These are phyloP conservation scores for Oscheius sp. DNA, from an alignment of 2,888 invertebrate genomes.

Conservation along the genomic window DNA sequence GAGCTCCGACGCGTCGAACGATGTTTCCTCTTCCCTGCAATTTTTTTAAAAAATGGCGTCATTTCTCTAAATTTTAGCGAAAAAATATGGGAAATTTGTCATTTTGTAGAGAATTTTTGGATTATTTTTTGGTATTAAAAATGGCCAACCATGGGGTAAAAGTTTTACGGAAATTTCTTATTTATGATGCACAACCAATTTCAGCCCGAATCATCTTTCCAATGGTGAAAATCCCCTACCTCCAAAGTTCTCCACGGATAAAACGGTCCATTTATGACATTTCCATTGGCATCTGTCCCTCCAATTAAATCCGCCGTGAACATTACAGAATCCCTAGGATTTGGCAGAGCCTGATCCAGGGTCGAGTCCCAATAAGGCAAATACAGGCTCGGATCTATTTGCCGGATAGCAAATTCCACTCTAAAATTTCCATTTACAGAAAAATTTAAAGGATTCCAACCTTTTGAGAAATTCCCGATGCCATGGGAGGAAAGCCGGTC, in stretches of 20 bases:
- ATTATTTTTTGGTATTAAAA: too few species aligned
- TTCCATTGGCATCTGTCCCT: constrained; percentile 45
- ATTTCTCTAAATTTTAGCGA: neutral
- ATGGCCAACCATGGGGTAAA: too few species aligned
- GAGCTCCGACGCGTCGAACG: constrained; percentile 54
- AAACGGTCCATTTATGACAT: constrained; percentile 59
- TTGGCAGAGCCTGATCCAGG: constrained; percentile 57
- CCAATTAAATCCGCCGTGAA: constrained; percentile 42
- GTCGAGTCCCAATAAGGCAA: constrained; percentile 72
- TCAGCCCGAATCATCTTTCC: too few species aligned
- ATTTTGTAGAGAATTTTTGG: too few species aligned
- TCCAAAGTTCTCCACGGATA: constrained; percentile 60
- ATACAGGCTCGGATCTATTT: constrained; percentile 62
- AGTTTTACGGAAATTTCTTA: too few species aligned
- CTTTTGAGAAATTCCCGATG: constrained; percentile 66
- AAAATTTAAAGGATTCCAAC: too few species aligned
- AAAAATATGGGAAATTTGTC: too few species aligned
- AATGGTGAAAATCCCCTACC: too few species aligned
- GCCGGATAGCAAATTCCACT: constrained; percentile 67
- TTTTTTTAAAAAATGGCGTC: too few species aligned
- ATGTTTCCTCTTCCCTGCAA: constrained; percentile 47
- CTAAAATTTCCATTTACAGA: constrained; percentile 40
- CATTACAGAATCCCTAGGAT: constrained; percentile 18
- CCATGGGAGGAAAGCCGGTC: constrained; percentile 70
- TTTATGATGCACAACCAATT: too few species aligned